These are phyloP conservation scores for Cancer borealis DNA, from an alignment of 2,888 invertebrate genomes.

Conservation along the genomic window DNA sequence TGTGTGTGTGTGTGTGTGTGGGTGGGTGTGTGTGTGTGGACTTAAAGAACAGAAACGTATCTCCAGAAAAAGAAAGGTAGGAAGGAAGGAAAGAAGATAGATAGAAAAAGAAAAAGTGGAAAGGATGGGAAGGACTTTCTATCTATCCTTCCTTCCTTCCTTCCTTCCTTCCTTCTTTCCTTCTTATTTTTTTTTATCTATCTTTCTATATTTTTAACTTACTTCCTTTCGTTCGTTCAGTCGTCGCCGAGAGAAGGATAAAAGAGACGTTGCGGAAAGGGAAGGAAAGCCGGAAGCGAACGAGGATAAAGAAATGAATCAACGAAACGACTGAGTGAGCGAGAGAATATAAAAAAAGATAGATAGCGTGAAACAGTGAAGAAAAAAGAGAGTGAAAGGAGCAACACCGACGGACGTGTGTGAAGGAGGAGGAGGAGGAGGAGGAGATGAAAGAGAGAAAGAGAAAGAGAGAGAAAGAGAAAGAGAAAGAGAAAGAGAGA, in stretches of 20 bases:
- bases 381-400: neutral
- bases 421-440: neutral
- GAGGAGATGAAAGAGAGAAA: neutral
- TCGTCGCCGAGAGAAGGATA: neutral
- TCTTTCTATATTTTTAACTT: no score
- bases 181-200: no score
- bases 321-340: neutral
- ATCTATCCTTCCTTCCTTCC: no score
- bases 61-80: neutral
- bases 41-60: no score
- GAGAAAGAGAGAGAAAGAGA: constrained; percentile 33
- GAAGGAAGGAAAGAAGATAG: neutral
- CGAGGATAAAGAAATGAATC: neutral
- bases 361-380: neutral
- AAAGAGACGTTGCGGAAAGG: neutral
- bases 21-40: constrained; percentile 33
- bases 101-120: no score
- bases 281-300: neutral
- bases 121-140: neutral
- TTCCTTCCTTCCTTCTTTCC: no score
- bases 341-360: neutral
- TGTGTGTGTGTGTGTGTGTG: neutral
- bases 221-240: no score
- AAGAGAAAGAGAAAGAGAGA: constrained; percentile 8
- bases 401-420: neutral